Base-by-base conservation (phyloP, 2,797 vertebrate genomes). In the Pelobates cultripes region DNA sequence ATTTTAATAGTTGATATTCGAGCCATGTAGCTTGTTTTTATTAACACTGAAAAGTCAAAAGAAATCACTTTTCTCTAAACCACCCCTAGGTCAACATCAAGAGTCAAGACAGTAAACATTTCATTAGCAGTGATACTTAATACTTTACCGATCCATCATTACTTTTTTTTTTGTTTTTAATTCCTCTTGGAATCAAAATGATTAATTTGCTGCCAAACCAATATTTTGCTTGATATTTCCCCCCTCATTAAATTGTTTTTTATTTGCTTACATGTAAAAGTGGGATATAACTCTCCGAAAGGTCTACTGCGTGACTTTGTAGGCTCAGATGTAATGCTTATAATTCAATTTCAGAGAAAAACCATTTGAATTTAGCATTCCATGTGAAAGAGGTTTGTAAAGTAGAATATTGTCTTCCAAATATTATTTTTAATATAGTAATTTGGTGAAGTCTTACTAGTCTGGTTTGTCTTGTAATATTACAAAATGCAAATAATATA, bases 1-100 rank as follows among this genome's bases (percentile, higher is more conserved):
- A 91, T 94, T 94, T 92, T 91, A 93, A 92, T 92, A 89, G 88
- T 86, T 92, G 89, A 90, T 90, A 92, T 88, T 90, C 89, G 89
- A 94, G 87, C 89, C 87, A 80, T 79, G 47, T 88, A 88, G 85
- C 89, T 91, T 93, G 86, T 92, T 93, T 93, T 91, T 88, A 90
- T 88, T 90, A 93, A 93, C 90, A 91, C 86, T 85, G 74, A 79
- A 84, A 86, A 92, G 90, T 90, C 90, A 89, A 86, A 90, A 90
- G 88, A 88, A 91, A 90, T 92, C 87, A 86, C 88, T 92, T 90
- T 89, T 86, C 87, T 83, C 83, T 85, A 86, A 88, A 86, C 87
- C 89, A 83, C 86, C 86, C 88, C 86, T 86, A 86, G 91, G 90
- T 94, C 89, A 91, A 88, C 79, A 87, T 84, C 81, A 85, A 55